phyloP scores from a whole-genome alignment of 2,888 invertebrate genomes.

The Agrotis ipsilon region DNA sequence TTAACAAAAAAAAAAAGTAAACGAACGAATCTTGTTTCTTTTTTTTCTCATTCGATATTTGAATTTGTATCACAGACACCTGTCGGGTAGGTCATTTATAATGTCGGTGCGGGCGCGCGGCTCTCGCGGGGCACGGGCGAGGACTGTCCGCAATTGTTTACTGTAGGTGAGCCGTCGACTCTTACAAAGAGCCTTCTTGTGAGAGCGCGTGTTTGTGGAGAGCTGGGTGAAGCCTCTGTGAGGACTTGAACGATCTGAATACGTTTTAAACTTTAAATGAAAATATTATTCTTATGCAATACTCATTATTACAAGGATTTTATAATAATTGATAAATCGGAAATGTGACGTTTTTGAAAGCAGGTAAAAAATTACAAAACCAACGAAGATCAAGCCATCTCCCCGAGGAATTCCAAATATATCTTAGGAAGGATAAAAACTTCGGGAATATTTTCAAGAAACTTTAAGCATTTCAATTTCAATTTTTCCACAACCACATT shows the following conservation, averaged over 20 bases:
- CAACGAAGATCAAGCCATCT: neutral
- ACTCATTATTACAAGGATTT: too few relatives aligned
- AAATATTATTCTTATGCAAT: too few relatives aligned
- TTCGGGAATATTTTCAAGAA: neutral
- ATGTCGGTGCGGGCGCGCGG: constrained; percentile 72
- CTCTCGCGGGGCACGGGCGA: constrained; percentile 83
- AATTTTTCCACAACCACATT: too few relatives aligned
- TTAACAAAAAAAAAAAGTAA: constrained; percentile 69
- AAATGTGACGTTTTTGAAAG: too few relatives aligned
- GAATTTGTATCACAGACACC: constrained; percentile 75
- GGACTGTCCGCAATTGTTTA: constrained; percentile 89
- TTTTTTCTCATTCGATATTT: constrained; percentile 70
- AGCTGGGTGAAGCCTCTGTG: constrained; percentile 64
- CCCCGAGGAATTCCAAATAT: constrained; percentile 10
- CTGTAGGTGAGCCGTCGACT: constrained; percentile 79
- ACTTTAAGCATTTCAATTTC: too few relatives aligned
- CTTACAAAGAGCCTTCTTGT: constrained; percentile 75
- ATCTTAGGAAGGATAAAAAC: neutral
- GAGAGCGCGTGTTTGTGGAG: constrained; percentile 60
- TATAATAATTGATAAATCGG: too few relatives aligned
- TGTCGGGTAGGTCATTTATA: constrained; percentile 75
- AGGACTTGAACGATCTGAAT: constrained; percentile 40
- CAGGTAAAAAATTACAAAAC: too few relatives aligned
- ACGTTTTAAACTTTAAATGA: neutral
- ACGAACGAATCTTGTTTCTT: constrained; percentile 81